A percentile compares a stretch with the other conserved stretches of the same genome.
phyloP scores from a whole-genome alignment of 1,140 invertebrate species.

The Euwallacea similis region DNA sequence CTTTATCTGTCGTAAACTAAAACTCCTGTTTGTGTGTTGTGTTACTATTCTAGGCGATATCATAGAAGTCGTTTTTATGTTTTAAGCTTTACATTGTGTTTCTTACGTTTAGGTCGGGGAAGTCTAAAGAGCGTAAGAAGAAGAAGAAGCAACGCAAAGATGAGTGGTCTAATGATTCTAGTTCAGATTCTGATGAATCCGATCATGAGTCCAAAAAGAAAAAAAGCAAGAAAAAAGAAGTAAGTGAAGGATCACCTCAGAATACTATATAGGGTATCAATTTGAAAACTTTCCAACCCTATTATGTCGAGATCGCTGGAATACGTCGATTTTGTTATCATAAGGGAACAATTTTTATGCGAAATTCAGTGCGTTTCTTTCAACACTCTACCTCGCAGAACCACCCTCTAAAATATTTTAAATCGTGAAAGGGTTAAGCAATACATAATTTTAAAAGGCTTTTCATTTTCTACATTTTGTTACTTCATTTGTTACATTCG shows the following conservation, averaged over 20 bases:
- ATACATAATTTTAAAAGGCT: too few relatives aligned
- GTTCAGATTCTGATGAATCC: constrained; percentile 44
- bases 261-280: too few relatives aligned
- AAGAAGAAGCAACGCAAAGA: constrained; percentile 43
- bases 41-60: constrained; percentile 28
- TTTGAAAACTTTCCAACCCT: too few relatives aligned
- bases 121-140: constrained; percentile 51
- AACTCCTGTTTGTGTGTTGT: constrained; percentile 26
- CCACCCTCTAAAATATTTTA: too few relatives aligned
- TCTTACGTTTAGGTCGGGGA: constrained; percentile 34
- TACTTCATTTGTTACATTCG: too few relatives aligned
- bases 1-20: constrained; percentile 26
- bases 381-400: too few relatives aligned
- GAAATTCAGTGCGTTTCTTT: too few relatives aligned
- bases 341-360: too few relatives aligned
- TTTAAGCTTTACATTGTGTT: neutral
- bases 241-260: constrained; percentile 13
- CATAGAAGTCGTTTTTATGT: neutral
- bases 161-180: constrained; percentile 39
- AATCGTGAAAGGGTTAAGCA: too few relatives aligned
- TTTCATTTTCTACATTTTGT: too few relatives aligned
- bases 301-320: too few relatives aligned
- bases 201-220: constrained; percentile 48
- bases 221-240: constrained; percentile 51
- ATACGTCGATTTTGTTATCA: too few relatives aligned